phyloP scores from a whole-genome alignment of 2,888 invertebrate genomes.

The Syrphus vitripennis region DNA sequence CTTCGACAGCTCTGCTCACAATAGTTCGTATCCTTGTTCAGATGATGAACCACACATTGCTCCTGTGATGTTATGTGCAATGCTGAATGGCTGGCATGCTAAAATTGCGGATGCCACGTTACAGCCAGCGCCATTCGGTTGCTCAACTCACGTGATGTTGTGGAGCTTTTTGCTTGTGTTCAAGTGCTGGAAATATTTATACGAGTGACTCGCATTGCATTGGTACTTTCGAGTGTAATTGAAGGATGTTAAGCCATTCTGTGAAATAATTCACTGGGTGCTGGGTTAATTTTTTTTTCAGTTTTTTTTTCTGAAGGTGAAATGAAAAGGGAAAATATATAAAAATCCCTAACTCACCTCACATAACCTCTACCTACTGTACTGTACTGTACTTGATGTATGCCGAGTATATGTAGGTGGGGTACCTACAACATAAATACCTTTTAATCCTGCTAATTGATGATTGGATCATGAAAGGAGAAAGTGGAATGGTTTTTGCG shows the following conservation, averaged over 20 bases:
- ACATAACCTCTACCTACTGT: not conserved
- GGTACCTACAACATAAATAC: constrained; percentile 54
- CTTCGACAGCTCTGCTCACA: too few relatives aligned
- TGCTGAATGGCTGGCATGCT: not conserved
- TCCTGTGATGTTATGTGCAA: not conserved
- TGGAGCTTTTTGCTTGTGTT: constrained; percentile 47
- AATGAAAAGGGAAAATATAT: constrained; percentile 52
- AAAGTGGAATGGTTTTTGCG: constrained; percentile 62
- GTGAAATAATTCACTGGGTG: constrained; percentile 48
- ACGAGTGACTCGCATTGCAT: constrained; percentile 45
- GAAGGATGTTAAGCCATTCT: constrained; percentile 56
- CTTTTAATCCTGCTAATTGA: constrained; percentile 70
- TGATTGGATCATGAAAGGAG: constrained; percentile 59
- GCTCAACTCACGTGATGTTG: constrained; percentile 36
- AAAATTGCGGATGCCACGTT: not conserved
- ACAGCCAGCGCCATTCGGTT: not conserved
- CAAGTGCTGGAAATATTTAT: constrained; percentile 67
- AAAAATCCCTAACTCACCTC: constrained; percentile 9
- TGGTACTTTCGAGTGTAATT: constrained; percentile 59
- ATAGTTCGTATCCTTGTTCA: not conserved
- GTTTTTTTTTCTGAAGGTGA: constrained; percentile 1
- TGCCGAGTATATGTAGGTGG: too few relatives aligned
- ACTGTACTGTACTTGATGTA: too few relatives aligned
- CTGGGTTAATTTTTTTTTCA: not conserved
- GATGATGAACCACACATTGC: not conserved